Conservation (phyloP, 1,140 invertebrate genomes). For the Hycleus cichorii region DNA sequence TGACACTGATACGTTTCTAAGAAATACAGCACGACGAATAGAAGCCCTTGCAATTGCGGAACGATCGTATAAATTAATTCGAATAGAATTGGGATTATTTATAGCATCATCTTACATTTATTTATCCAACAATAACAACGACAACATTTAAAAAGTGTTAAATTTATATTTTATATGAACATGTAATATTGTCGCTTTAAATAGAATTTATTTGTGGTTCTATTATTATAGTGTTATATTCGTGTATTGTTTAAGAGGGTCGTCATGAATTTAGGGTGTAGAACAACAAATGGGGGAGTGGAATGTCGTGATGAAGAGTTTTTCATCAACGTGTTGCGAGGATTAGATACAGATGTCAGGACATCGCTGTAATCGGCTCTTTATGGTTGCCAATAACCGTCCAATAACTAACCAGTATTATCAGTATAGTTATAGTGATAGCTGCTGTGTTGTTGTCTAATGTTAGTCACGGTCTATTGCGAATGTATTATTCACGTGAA, state of each 20-base stretch:
- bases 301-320: conserved; percentile 11
- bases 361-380: conserved; percentile 22
- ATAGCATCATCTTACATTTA: no score
- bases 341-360: conserved; percentile 27
- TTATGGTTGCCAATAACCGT: conserved; percentile 26
- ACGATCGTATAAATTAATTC: no score
- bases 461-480: conserved; percentile 16
- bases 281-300: not conserved
- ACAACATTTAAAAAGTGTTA: no score
- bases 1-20: not conserved
- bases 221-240: no score
- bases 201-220: no score
- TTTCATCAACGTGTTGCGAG: conserved; percentile 20
- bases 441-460: conserved; percentile 1
- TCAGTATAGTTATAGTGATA: conserved; percentile 13
- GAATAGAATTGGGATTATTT: no score
- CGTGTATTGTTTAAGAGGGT: no score
- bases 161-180: no score
- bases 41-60: no score
- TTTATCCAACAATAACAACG: no score
- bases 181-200: no score
- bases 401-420: conserved; percentile 25
- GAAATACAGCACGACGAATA: not conserved
- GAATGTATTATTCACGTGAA: conserved; percentile 19
- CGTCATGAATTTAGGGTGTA: no score